Conservation (phyloP, 2,888 invertebrate species). For the Minunthozetes semirufus region DNA sequence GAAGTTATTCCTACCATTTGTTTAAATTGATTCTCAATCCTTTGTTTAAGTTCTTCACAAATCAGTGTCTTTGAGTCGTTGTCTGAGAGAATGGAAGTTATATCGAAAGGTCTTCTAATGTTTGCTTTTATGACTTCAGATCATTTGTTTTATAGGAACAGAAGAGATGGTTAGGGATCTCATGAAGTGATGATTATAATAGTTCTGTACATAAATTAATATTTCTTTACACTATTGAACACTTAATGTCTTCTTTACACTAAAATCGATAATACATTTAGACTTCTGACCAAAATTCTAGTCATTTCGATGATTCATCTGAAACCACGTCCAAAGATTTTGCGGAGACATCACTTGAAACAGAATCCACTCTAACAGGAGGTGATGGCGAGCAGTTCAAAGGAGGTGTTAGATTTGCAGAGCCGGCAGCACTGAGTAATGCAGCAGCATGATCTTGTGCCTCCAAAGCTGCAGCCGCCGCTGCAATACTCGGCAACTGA, state of each 20-base stretch:
- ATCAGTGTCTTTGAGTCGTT: neutral
- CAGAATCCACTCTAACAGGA: conserved; percentile 41
- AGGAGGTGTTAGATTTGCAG: conserved; percentile 33
- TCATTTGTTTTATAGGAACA: conserved; percentile 6
- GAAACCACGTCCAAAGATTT: conserved; percentile 42
- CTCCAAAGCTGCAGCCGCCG: conserved; percentile 35
- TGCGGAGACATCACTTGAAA: conserved; percentile 42
- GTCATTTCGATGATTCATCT: conserved; percentile 33
- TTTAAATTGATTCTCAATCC: neutral
- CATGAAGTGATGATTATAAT: conserved; percentile 6
- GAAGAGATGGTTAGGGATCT: neutral
- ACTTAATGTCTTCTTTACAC: conserved; percentile 8
- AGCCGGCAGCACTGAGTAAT: conserved; percentile 34
- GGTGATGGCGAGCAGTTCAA: conserved; percentile 38
- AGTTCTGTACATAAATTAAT: neutral
- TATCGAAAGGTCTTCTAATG: neutral
- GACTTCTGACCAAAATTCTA: neutral
- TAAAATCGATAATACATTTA: neutral
- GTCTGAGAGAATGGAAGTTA: conserved; percentile 1
- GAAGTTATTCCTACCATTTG: conserved; percentile 18
- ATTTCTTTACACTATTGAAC: conserved; percentile 14
- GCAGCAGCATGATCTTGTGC: conserved; percentile 34
- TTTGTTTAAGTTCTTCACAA: conserved; percentile 1
- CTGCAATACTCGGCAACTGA: conserved; percentile 33
- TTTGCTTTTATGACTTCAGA: neutral